Conservation (phyloP, 2,888 invertebrate species). For the Lathronympha strigana region DNA sequence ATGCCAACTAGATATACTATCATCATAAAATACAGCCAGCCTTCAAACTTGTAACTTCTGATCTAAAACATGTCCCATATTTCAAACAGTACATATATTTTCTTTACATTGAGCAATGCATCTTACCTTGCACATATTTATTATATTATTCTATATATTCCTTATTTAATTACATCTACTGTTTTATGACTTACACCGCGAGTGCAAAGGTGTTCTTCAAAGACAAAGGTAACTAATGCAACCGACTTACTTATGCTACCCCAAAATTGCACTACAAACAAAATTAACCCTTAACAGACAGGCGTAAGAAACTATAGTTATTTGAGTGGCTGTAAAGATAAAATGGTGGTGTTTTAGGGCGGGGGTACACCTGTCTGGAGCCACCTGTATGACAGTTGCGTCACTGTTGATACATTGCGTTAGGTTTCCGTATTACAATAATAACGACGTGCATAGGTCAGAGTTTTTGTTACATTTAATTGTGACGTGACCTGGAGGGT, state of each 20-base stretch:
- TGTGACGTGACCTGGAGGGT: conserved; percentile 36
- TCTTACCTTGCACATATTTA: neutral
- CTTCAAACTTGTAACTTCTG: too few species aligned
- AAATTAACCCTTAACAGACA: neutral
- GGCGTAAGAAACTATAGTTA: conserved; percentile 7
- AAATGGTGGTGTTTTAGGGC: conserved; percentile 53
- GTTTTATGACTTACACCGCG: conserved; percentile 57
- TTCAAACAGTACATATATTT: neutral
- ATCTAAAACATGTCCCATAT: neutral
- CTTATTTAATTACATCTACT: conserved; percentile 60
- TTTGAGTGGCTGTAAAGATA: conserved; percentile 36
- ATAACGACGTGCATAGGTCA: conserved; percentile 41
- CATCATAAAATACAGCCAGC: too few species aligned
- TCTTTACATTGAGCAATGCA: neutral
- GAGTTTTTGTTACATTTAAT: conserved; percentile 39
- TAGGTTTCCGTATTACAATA: conserved; percentile 44
- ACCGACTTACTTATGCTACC: conserved; percentile 46
- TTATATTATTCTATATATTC: conserved; percentile 36
- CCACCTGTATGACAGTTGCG: conserved; percentile 75
- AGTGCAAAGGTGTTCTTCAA: conserved; percentile 63
- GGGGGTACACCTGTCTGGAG: conserved; percentile 64
- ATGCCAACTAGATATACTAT: too few species aligned
- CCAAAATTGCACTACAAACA: conserved; percentile 27
- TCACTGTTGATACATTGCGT: conserved; percentile 65
- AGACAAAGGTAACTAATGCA: conserved; percentile 53